Percentiles rank a stretch among this genome's conserved stretches.
Conservation (phyloP, 2,113 vertebrate species). For the Hyperoodon ampullatus region DNA sequence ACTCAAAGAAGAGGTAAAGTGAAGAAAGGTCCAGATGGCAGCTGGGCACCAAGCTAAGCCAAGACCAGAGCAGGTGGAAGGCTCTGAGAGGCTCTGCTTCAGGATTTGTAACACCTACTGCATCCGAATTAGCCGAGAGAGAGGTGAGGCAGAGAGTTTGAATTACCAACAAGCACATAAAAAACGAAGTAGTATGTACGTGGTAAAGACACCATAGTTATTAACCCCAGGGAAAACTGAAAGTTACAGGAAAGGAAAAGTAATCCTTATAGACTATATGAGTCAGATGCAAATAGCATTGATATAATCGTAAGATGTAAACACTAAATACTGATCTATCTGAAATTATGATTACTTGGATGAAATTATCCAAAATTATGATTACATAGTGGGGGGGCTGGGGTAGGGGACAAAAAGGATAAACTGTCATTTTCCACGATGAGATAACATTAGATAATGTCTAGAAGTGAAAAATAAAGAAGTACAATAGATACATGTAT, state of each 20-base stretch:
- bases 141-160: background rate
- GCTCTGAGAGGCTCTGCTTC: background rate
- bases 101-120: background rate
- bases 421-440: background rate
- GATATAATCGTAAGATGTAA: background rate
- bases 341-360: background rate
- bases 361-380: too few species aligned
- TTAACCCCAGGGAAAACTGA: background rate
- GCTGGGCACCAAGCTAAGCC: background rate
- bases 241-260: conserved; percentile 25
- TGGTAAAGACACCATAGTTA: background rate
- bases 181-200: background rate
- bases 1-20: background rate
- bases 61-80: background rate
- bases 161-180: background rate
- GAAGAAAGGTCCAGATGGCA: background rate
- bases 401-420: background rate
- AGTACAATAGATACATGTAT: too few species aligned
- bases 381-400: background rate
- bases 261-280: background rate
- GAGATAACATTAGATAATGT: background rate
- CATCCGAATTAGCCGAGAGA: background rate
- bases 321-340: background rate
- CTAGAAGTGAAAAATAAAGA: background rate
- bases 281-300: background rate